These are phyloP conservation scores for Patiria miniata DNA, from an alignment of 35 echinoderm and acorn worm species.

Conservation along the genomic window DNA sequence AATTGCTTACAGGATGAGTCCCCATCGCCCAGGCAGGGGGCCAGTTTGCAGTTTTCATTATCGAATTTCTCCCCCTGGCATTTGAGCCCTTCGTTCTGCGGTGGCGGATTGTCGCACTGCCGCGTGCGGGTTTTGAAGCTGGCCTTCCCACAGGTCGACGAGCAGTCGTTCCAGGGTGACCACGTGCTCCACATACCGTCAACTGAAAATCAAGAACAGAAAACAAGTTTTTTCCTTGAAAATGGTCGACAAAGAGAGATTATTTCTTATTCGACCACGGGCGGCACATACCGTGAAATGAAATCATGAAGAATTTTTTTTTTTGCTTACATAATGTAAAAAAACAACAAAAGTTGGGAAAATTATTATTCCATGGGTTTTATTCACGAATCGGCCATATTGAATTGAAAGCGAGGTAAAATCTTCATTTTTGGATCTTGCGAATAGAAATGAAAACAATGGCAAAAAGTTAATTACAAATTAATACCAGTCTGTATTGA, in stretches of 20 bases:
- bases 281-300: background rate
- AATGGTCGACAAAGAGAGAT: background rate
- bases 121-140: background rate
- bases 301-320: background rate
- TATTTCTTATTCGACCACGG: background rate
- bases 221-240: background rate
- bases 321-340: background rate
- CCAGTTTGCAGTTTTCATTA: background rate
- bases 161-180: background rate
- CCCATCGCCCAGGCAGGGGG: background rate
- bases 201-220: background rate
- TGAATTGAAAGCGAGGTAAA: no score
- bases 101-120: background rate
- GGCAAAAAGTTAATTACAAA: no score
- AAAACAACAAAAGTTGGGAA: background rate
- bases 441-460: no score
- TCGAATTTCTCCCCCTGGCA: background rate
- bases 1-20: no score
- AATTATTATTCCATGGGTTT: background rate
- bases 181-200: background rate
- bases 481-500: no score
- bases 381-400: no score
- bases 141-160: background rate
- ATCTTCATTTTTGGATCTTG: no score
- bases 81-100: background rate